Evolutionary conservation across 2,888 invertebrate species (phyloP).

Genomic region (Diarsia mendica): DNA sequence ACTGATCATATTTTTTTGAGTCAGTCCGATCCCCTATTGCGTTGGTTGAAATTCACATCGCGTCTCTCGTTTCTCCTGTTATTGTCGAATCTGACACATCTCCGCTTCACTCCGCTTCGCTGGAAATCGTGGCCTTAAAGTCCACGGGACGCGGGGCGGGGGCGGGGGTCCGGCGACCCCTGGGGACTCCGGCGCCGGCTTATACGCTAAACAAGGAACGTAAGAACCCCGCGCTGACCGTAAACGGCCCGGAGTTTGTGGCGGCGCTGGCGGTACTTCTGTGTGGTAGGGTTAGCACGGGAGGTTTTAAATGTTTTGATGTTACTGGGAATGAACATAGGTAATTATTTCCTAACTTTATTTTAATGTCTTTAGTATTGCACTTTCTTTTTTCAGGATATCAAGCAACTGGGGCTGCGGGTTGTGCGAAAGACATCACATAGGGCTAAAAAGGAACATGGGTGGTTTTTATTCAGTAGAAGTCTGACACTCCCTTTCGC

Average conservation of each 20-base stretch:
- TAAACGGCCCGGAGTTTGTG: constrained; percentile 49
- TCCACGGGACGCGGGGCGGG: neutral
- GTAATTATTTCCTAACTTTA: neutral
- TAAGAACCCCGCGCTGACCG: constrained; percentile 57
- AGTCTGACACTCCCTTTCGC: too few species aligned
- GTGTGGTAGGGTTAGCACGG: constrained; percentile 22
- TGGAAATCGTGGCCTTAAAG: constrained; percentile 5
- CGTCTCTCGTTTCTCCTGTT: neutral
- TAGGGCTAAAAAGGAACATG: too few species aligned
- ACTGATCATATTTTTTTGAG: too few species aligned
- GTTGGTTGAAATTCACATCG: neutral
- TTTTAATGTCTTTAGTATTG: too few species aligned
- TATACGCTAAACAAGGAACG: constrained; percentile 59
- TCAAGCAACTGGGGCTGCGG: too few species aligned
- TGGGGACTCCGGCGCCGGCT: constrained; percentile 45
- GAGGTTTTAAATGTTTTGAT: constrained; percentile 2
- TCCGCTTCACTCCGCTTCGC: neutral
- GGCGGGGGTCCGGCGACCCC: constrained; percentile 6
- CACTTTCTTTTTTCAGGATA: neutral
- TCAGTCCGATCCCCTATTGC: too few species aligned
- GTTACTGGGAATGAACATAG: neutral
- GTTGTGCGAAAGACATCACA: too few species aligned
- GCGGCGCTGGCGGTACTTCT: constrained; percentile 14
- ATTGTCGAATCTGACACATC: neutral
- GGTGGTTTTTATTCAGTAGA: too few species aligned